Percentiles rank a stretch among this genome's conserved stretches.
Evolutionary conservation across 2,888 invertebrate genomes (phyloP).

Genomic region (Phragmatobia fuliginosa): DNA sequence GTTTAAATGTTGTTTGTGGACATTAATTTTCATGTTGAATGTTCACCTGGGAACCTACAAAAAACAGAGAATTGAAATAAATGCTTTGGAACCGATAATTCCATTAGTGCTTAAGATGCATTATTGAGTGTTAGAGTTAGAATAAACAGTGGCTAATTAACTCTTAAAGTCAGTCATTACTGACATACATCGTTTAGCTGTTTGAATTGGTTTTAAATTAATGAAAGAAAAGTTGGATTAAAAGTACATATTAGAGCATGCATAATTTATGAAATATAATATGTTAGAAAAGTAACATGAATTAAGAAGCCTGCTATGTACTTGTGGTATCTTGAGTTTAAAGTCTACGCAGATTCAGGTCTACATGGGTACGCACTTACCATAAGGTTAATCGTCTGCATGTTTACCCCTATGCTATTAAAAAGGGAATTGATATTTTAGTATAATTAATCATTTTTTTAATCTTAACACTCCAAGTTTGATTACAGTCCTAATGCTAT

Average conservation of each 20-base stretch:
- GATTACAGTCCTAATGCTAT: neutral
- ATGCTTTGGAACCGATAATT: neutral
- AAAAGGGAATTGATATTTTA: neutral
- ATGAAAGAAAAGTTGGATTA: neutral
- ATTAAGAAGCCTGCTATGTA: too few relatives aligned
- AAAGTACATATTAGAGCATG: neutral
- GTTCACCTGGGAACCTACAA: neutral
- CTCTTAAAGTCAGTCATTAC: neutral
- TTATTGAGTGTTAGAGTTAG: neutral
- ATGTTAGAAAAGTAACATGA: too few relatives aligned
- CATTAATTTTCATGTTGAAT: constrained; percentile 19
- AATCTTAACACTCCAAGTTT: neutral
- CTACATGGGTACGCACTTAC: too few relatives aligned
- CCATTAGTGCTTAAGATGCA: too few relatives aligned
- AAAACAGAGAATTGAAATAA: neutral
- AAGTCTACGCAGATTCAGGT: neutral
- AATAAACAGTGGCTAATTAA: neutral
- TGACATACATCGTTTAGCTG: neutral
- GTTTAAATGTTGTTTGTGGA: constrained; percentile 38
- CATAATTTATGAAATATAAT: neutral
- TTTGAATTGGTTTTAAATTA: neutral
- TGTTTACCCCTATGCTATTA: neutral
- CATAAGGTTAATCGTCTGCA: neutral
- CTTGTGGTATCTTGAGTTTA: neutral
- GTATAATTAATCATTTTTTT: too few relatives aligned